Conservation (phyloP, 2,888 invertebrate species). For the Thecocarcelia acutangulata region DNA sequence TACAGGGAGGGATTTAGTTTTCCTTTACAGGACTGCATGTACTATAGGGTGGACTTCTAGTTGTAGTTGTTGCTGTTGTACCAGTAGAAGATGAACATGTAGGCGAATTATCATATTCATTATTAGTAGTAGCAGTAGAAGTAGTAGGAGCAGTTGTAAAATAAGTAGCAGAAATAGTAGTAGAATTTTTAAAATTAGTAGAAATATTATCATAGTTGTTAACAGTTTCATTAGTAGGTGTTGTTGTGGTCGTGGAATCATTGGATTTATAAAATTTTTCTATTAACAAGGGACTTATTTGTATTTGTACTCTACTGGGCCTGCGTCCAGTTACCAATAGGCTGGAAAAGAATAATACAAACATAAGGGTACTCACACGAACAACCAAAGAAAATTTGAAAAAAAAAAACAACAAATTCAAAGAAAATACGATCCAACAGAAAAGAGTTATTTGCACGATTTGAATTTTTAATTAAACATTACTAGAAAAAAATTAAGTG, state of each 20-base stretch:
- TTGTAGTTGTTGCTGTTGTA: slow-evolving; percentile 72
- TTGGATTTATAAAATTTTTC: slow-evolving; percentile 65
- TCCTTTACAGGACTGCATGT: slow-evolving; percentile 65
- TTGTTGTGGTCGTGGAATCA: slow-evolving; percentile 70
- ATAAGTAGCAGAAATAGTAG: slow-evolving; percentile 50
- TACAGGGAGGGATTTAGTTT: slow-evolving; percentile 36
- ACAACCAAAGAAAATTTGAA: slow-evolving; percentile 53
- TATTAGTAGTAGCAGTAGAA: slow-evolving; percentile 53
- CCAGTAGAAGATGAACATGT: slow-evolving; percentile 71
- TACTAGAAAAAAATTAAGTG: background rate
- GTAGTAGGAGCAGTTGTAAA: slow-evolving; percentile 39
- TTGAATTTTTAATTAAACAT: slow-evolving; percentile 19
- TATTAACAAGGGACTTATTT: slow-evolving; percentile 75
- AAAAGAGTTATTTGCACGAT: slow-evolving; percentile 20
- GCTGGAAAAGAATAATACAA: slow-evolving; percentile 73
- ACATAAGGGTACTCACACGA: slow-evolving; percentile 54
- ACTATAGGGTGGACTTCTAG: slow-evolving; percentile 64
- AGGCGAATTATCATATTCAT: slow-evolving; percentile 62
- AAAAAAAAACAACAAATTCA: slow-evolving; percentile 6
- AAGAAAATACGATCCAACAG: slow-evolving; percentile 6
- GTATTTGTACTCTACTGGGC: slow-evolving; percentile 79
- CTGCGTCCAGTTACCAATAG: slow-evolving; percentile 81
- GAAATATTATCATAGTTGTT: slow-evolving; percentile 63
- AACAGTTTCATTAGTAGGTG: slow-evolving; percentile 66
- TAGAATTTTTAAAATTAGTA: slow-evolving; percentile 57